Conservation (phyloP, 2,113 vertebrate genomes). For the Tragelaphus scriptus region DNA sequence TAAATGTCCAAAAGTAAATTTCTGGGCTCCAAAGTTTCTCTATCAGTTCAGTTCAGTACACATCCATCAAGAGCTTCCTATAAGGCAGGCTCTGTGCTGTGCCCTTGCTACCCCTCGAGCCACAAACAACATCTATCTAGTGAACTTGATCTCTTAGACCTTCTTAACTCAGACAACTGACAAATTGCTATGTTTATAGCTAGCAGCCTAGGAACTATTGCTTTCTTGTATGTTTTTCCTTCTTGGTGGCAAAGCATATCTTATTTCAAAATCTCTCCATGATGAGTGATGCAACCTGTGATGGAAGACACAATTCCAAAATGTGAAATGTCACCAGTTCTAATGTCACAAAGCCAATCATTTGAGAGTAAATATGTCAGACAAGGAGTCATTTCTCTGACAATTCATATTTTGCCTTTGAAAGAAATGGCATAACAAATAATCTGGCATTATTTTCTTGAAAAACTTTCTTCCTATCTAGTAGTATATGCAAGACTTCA, state of each 20-base stretch:
- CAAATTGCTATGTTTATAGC: not conserved
- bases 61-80: not conserved
- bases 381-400: not conserved
- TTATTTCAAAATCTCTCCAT: not conserved
- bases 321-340: not conserved
- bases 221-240: not conserved
- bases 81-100: not conserved
- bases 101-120: not conserved
- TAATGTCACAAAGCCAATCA: not conserved
- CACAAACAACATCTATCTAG: not conserved
- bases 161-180: not conserved
- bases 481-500: not conserved
- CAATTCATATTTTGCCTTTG: not conserved
- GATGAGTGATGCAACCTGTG: not conserved
- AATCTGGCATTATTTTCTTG: not conserved
- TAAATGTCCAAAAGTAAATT: not conserved
- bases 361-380: constrained; percentile 1
- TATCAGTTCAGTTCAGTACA: not conserved
- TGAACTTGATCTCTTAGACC: not conserved
- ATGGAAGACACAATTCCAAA: not conserved
- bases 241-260: not conserved
- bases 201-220: not conserved
- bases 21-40: not conserved
- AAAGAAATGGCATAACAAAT: not conserved
- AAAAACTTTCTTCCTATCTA: not conserved